A percentile compares a stretch with the other conserved stretches of the same genome.
Conservation (phyloP, 2,888 invertebrate genomes). For the Eilema depressum region DNA sequence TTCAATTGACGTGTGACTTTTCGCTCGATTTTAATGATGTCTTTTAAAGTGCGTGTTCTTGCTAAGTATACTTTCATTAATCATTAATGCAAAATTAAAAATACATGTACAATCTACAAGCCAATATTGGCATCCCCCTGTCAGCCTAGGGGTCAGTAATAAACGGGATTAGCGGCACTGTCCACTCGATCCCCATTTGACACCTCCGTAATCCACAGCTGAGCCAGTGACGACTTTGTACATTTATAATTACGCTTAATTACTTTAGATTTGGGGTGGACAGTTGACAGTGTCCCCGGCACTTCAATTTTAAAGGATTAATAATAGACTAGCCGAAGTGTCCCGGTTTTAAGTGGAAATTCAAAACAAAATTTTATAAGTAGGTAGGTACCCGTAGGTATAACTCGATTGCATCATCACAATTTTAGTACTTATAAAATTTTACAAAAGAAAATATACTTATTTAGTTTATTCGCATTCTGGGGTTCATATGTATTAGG, state of each 20-base stretch:
- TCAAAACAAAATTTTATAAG: background rate
- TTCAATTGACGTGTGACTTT: too few relatives aligned
- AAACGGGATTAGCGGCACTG: constrained; percentile 32
- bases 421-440: too few relatives aligned
- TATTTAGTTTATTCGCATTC: too few relatives aligned
- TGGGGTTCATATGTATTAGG: too few relatives aligned
- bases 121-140: constrained; percentile 20
- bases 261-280: constrained; percentile 31
- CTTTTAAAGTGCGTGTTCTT: too few relatives aligned
- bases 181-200: constrained; percentile 57
- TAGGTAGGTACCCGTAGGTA: too few relatives aligned
- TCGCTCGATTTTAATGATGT: too few relatives aligned
- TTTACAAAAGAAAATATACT: too few relatives aligned
- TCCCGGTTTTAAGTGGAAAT: background rate
- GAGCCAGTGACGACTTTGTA: constrained; percentile 52
- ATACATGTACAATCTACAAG: background rate
- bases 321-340: background rate
- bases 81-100: background rate
- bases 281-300: constrained; percentile 37
- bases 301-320: constrained; percentile 22
- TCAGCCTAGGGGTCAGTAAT: constrained; percentile 35
- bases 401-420: too few relatives aligned
- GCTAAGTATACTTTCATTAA: too few relatives aligned
- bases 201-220: constrained; percentile 58
- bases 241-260: constrained; percentile 52